phyloP scores from a whole-genome alignment of 2,797 vertebrate species.

The Oreortyx pictus region DNA sequence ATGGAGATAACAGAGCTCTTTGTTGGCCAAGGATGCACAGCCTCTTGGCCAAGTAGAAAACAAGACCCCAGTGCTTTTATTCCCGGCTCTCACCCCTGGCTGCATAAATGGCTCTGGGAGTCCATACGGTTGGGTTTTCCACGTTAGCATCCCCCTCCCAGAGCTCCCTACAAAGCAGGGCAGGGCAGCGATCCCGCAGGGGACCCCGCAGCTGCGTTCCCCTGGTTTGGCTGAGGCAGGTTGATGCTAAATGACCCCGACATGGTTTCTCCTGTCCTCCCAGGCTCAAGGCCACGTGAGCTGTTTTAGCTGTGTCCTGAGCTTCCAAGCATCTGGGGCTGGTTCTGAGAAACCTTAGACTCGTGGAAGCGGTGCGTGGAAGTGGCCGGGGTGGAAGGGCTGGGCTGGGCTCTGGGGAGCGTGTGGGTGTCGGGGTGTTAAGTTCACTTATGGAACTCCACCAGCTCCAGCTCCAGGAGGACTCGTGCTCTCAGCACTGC shows the following conservation, averaged over 20 bases:
- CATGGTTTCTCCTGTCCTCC: background rate
- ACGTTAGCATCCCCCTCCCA: background rate
- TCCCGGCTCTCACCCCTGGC: background rate
- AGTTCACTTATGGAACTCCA: constrained; percentile 30
- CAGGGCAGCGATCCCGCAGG: rapidly evolving
- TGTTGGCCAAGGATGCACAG: background rate
- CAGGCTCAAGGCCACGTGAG: constrained; percentile 1
- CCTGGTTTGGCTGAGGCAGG: background rate
- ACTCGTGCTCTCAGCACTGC: background rate
- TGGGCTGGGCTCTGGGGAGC: background rate
- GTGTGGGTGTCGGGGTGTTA: constrained; percentile 51
- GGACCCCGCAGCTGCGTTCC: background rate
- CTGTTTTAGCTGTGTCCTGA: constrained; percentile 27
- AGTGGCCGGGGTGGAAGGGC: background rate
- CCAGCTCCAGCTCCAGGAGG: background rate
- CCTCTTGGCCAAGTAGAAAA: background rate
- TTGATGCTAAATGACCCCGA: background rate
- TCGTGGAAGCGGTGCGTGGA: background rate
- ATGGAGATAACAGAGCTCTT: background rate
- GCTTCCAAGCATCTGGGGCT: constrained; percentile 24
- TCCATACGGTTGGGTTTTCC: background rate
- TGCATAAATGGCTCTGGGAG: background rate
- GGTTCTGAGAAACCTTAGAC: constrained; percentile 48
- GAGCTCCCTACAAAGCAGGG: background rate
- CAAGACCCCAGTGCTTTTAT: background rate